Evolutionary conservation across 2,797 vertebrate genomes (phyloP), one percentile per base, ranked within the genome.

Genomic region (Sebastes baramenuke): DNA sequence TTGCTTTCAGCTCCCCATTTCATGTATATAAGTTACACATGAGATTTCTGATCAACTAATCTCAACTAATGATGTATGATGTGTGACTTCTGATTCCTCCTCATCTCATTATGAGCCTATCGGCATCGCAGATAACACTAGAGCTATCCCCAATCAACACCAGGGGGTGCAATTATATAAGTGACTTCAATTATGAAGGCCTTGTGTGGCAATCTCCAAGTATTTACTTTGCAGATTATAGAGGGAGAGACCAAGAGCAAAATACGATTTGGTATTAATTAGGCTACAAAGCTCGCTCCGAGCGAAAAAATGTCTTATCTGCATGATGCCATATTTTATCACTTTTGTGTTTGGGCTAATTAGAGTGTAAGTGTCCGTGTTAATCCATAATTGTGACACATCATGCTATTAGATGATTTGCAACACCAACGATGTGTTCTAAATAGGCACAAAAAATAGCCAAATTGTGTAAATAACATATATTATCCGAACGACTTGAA

Each of bases 141-240:
- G 29, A 77, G 46, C 76, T 81, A 67, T 77, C 58, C 58, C 69
- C 68, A 30, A 67, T 83, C 74, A 88, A 92, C 93, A 94, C 94
- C 89, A 94, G 92, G 85, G 92, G 90, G 90, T 87, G 89, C 88
- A 89, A 87, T 94, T 93, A 89, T 85, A 80, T 90, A 89, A 91
- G 64, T 61, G 70, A 70, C 81, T 86, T 87, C 59, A 83, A 85
- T 87, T 89, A 79, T 59, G 25, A 58, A 81, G 69, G 72, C 38
- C 72, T 84, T 75, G 55, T 83, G 82, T 73, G 69, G 81, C 69
- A 86, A 82, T 85, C 83, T 85, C 46, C 30, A 49, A 84, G 38
- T 85, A 87, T 90, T 89, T 85, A 87, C 78, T 89, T 67, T 76
- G 70, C 52, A 84, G 88, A 88, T 87, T 84, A 85, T 4, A 73